These are phyloP conservation scores for Caranx melampygus DNA, from an alignment of 2,113 vertebrate genomes.

Conservation along the genomic window DNA sequence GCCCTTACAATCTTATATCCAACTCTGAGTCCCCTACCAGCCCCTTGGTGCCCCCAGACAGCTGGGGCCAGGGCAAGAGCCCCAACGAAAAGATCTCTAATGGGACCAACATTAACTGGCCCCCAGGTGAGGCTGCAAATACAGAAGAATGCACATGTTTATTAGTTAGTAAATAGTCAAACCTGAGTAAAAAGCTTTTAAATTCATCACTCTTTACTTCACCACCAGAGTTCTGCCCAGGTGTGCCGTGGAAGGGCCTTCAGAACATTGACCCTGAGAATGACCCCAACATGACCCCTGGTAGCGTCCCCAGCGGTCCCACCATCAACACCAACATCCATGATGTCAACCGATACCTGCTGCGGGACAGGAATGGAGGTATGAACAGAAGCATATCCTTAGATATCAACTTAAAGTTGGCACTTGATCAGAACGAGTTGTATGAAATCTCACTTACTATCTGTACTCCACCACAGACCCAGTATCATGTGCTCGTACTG, in stretches of 20 bases:
- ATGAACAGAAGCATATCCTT: conserved; percentile 16
- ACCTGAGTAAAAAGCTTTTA: not conserved
- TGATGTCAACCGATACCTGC: conserved; percentile 98
- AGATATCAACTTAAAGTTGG: not conserved
- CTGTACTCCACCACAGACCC: not conserved
- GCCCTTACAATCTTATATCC: conserved; percentile 94
- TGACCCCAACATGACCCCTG: conserved; percentile 98
- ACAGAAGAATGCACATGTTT: too few relatives aligned
- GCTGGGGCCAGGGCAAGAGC: conserved; percentile 96
- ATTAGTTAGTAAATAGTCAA: not conserved
- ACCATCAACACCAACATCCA: conserved; percentile 99
- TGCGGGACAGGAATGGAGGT: conserved; percentile 95
- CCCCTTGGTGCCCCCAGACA: conserved; percentile 92
- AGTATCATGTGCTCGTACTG: not conserved
- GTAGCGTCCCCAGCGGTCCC: conserved; percentile 96
- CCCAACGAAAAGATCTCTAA: conserved; percentile 96
- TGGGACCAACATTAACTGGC: conserved; percentile 98
- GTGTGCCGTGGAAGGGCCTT: conserved; percentile 99
- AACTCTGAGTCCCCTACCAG: conserved; percentile 93
- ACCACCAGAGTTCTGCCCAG: conserved; percentile 94
- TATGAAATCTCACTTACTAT: not conserved
- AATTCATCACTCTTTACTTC: not conserved
- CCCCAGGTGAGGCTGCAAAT: conserved; percentile 88
- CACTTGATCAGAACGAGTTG: not conserved
- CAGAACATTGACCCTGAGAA: conserved; percentile 99